Conservation (phyloP, 2,888 invertebrate species). For the Noctua fimbriata region DNA sequence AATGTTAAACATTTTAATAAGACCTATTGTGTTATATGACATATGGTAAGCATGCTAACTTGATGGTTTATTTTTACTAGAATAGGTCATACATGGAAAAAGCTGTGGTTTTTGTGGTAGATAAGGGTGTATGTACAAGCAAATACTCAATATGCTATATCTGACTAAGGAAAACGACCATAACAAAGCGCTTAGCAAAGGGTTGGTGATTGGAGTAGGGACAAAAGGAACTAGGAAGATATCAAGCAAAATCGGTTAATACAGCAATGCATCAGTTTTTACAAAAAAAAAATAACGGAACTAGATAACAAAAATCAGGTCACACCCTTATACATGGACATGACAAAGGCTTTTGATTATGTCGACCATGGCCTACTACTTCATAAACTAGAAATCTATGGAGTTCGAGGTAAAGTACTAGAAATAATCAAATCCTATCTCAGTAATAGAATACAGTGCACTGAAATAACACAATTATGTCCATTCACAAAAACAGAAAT, state of each 20-base stretch:
- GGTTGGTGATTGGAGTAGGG: not conserved
- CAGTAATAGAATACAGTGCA: not conserved
- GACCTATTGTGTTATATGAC: constrained; percentile 32
- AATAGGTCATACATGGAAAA: not conserved
- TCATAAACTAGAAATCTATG: not conserved
- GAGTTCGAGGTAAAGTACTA: not conserved
- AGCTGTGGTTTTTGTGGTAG: not conserved
- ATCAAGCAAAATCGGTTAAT: no score
- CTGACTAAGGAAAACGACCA: not conserved
- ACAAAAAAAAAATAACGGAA: no score
- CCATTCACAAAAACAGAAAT: no score
- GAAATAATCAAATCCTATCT: not conserved
- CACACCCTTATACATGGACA: no score
- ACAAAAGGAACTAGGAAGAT: no score
- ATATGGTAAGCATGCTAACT: constrained; percentile 14
- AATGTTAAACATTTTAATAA: constrained; percentile 24
- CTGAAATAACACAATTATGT: no score
- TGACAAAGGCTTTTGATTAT: no score
- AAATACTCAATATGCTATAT: not conserved
- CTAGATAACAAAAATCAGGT: no score
- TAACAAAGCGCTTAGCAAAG: not conserved
- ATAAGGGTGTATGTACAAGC: not conserved
- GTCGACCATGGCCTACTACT: no score
- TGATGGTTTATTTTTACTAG: not conserved
- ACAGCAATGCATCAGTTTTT: no score